Conservation (phyloP, 2,888 invertebrate species). For the Geotrupes spiniger region DNA sequence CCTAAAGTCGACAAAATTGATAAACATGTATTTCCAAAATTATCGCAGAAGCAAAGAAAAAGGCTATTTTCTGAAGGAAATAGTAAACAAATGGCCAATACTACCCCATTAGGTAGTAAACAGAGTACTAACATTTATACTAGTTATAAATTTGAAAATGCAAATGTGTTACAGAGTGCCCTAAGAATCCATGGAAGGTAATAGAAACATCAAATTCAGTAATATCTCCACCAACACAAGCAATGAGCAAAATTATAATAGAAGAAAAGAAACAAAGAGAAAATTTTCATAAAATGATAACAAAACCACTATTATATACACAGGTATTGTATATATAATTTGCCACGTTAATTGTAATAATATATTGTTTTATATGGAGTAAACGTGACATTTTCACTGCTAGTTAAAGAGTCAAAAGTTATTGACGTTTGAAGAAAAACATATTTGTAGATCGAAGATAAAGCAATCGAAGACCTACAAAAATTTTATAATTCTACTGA, state of each 20-base stretch:
- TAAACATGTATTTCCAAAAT: slow-evolving; percentile 47
- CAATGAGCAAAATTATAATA: slow-evolving; percentile 60
- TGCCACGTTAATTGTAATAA: too few species aligned
- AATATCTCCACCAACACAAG: slow-evolving; percentile 28
- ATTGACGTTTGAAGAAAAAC: too few species aligned
- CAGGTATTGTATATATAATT: slow-evolving; percentile 56
- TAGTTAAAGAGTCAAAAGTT: too few species aligned
- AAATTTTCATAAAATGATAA: slow-evolving; percentile 66
- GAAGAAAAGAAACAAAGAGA: slow-evolving; percentile 73
- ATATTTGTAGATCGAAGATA: slow-evolving; percentile 72
- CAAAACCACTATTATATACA: slow-evolving; percentile 70
- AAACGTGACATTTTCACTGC: too few species aligned
- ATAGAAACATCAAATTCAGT: slow-evolving; percentile 42
- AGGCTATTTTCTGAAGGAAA: slow-evolving; percentile 55
- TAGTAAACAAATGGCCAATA: slow-evolving; percentile 31
- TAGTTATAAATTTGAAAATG: background rate
- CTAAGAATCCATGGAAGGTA: slow-evolving; percentile 52
- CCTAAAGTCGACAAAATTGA: slow-evolving; percentile 37
- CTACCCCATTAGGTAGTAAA: slow-evolving; percentile 20
- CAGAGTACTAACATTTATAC: slow-evolving; percentile 11
- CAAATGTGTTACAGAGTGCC: slow-evolving; percentile 34
- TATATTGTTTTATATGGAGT: too few species aligned
- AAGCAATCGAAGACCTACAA: slow-evolving; percentile 76
- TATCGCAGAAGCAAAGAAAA: slow-evolving; percentile 66
- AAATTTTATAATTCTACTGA: slow-evolving; percentile 71